These are phyloP conservation scores for Vanacampus margaritifer DNA, from an alignment of 2,113 vertebrate species.

Conservation along the genomic window DNA sequence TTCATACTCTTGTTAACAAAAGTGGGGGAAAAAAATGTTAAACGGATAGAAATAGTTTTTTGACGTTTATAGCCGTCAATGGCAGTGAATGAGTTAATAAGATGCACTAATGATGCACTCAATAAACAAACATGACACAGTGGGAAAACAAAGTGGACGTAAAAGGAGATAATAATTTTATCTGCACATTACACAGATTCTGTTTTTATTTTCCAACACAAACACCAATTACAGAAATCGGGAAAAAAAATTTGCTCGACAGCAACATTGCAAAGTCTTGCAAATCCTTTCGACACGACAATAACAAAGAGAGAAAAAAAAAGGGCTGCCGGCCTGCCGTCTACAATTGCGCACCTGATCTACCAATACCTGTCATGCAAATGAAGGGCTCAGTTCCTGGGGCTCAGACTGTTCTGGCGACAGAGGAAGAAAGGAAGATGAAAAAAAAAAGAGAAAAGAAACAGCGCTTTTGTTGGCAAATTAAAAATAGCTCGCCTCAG, in stretches of 20 bases:
- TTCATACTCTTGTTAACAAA: too few species aligned
- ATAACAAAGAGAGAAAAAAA: constrained; percentile 28
- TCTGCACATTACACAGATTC: constrained; percentile 25
- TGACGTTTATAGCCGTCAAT: too few species aligned
- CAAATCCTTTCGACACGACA: constrained; percentile 16
- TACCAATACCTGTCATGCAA: constrained; percentile 56
- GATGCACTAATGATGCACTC: constrained; percentile 16
- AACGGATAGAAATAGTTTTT: too few species aligned
- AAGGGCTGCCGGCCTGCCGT: constrained; percentile 19
- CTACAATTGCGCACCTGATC: constrained; percentile 28
- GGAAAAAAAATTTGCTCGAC: constrained; percentile 4
- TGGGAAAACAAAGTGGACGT: background rate
- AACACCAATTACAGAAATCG: constrained; percentile 36
- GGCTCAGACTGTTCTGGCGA: constrained; percentile 43
- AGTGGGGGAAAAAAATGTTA: too few species aligned
- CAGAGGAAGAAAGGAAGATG: constrained; percentile 9
- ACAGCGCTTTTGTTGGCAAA: constrained; percentile 52
- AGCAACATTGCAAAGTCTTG: constrained; percentile 19
- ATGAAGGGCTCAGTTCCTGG: constrained; percentile 45
- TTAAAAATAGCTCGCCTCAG: constrained; percentile 61
- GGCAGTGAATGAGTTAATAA: too few species aligned
- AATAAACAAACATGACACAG: constrained; percentile 12
- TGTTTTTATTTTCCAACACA: constrained; percentile 20
- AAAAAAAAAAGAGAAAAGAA: background rate
- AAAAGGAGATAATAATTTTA: constrained; percentile 19